Conservation (phyloP, 2,113 vertebrate genomes). For the Leiothrix lutea region DNA sequence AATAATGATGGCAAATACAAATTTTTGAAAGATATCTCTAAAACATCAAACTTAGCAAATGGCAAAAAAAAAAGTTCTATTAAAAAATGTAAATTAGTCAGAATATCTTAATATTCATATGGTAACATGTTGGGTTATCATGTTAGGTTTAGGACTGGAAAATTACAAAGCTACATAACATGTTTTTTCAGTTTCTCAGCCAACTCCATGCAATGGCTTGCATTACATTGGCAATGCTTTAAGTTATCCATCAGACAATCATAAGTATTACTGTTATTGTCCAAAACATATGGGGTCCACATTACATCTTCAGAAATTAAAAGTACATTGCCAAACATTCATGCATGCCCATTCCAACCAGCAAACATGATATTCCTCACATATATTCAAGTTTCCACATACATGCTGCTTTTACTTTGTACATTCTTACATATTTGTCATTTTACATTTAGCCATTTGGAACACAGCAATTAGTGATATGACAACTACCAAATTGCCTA, state of each 20-base stretch:
- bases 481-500: not conserved
- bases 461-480: not conserved
- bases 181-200: not conserved
- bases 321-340: not conserved
- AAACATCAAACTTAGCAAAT: not conserved
- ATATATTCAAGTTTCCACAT: not conserved
- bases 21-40: not conserved
- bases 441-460: not conserved
- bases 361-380: not conserved
- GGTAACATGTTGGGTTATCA: not conserved
- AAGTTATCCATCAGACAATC: not conserved
- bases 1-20: conserved; percentile 1
- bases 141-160: not conserved
- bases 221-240: not conserved
- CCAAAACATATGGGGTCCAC: not conserved
- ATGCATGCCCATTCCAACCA: not conserved
- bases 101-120: not conserved
- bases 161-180: not conserved
- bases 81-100: not conserved
- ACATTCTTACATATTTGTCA: not conserved
- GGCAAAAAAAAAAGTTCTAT: not conserved
- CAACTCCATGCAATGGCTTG: not conserved
- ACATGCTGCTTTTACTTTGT: not conserved
- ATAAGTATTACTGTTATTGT: not conserved
- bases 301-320: not conserved